Percentiles rank a stretch among this genome's conserved stretches.
Evolutionary conservation across 2,797 vertebrate species (phyloP).

Genomic region (Anguilla megastoma): DNA sequence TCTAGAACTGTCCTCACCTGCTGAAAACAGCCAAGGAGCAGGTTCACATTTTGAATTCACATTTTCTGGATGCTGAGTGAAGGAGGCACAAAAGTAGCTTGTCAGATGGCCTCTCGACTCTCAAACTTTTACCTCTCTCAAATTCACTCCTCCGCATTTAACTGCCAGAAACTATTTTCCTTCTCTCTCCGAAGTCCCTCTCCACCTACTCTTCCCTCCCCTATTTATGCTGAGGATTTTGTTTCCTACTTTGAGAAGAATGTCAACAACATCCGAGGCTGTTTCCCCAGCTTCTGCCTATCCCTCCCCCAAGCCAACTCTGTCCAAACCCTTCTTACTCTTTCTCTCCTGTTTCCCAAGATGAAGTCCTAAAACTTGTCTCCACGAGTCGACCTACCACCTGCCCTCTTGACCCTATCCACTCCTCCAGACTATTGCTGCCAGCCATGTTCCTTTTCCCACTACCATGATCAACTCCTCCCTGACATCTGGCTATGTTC

Average conservation of each 20-base stretch:
- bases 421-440: not conserved
- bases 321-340: too few relatives aligned
- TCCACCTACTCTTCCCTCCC: not conserved
- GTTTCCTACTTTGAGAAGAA: not conserved
- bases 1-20: not conserved
- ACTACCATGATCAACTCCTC: too few relatives aligned
- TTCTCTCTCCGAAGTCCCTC: too few relatives aligned
- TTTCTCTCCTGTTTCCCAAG: too few relatives aligned
- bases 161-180: not conserved
- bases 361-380: not conserved
- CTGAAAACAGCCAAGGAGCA: not conserved
- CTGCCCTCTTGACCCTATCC: not conserved
- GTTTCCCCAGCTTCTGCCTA: too few relatives aligned
- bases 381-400: not conserved
- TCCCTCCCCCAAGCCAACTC: too few relatives aligned
- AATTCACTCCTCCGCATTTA: not conserved
- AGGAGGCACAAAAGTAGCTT: not conserved
- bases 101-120: not conserved
- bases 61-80: not conserved
- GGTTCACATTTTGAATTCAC: too few relatives aligned
- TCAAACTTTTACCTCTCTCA: not conserved
- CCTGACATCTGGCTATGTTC: too few relatives aligned
- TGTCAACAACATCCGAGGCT: not conserved
- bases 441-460: not conserved
- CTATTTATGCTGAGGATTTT: not conserved